Percentiles rank a stretch among this genome's conserved stretches.
These are phyloP conservation scores for Perca schrenkii DNA, from an alignment of 2,113 vertebrate species.

Conservation along the genomic window DNA sequence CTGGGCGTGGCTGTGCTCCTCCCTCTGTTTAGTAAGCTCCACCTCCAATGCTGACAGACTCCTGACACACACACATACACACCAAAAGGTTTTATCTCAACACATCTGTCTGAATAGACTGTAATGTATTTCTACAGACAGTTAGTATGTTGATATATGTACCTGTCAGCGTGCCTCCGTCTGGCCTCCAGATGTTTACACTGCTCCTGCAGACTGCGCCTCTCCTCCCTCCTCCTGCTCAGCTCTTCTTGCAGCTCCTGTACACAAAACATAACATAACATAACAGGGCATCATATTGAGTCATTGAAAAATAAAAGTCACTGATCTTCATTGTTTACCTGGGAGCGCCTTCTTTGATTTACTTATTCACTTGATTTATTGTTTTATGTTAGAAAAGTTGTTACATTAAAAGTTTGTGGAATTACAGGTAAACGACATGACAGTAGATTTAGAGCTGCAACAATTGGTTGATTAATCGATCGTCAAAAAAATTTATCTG, in stretches of 20 bases:
- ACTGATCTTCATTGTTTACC: no score
- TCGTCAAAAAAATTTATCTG: no score
- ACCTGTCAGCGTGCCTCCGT: conserved; percentile 57
- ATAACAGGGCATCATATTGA: no score
- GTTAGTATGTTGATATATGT: no score
- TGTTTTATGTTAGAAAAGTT: no score
- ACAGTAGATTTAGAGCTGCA: no score
- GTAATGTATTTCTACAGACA: neutral
- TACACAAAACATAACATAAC: neutral
- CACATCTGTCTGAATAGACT: neutral
- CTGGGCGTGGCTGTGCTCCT: conserved; percentile 28
- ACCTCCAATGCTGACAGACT: conserved; percentile 39
- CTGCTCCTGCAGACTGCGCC: conserved; percentile 41
- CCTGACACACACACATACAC: conserved; percentile 36
- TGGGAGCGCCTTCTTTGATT: no score
- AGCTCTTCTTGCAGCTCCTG: conserved; percentile 52
- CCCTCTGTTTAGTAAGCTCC: conserved; percentile 40
- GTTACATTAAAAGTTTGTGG: no score
- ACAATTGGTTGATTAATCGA: no score
- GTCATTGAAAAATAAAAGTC: no score
- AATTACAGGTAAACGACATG: no score
- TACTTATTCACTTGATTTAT: no score
- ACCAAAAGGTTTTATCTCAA: neutral
- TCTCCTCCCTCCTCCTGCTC: conserved; percentile 47
- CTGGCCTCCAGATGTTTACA: conserved; percentile 63